Evolutionary conservation across 2,113 vertebrate genomes (phyloP).

Genomic region (Muntiacus muntjak): DNA sequence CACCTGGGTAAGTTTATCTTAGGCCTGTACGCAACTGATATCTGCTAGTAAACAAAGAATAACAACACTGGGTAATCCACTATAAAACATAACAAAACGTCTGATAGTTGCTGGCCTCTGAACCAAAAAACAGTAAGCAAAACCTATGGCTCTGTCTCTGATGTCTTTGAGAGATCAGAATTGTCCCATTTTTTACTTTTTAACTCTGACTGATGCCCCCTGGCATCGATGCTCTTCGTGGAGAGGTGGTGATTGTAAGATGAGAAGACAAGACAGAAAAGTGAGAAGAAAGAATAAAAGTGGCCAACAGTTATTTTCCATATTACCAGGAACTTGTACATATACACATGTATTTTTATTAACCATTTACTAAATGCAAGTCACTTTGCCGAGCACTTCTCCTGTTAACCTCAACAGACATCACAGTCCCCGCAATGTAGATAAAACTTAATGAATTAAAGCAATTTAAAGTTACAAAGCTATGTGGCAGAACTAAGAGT

Average conservation of each 20-base stretch:
- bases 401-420: neutral
- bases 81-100: neutral
- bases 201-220: neutral
- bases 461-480: neutral
- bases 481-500: neutral
- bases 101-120: neutral
- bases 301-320: neutral
- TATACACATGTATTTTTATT: neutral
- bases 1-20: neutral
- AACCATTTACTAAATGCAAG: neutral
- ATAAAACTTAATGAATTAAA: slow-evolving; percentile 4
- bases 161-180: neutral
- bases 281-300: neutral
- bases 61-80: neutral
- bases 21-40: neutral
- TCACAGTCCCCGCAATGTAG: neutral
- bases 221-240: neutral
- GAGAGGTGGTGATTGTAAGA: neutral
- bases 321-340: neutral
- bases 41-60: neutral
- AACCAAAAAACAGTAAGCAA: neutral
- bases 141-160: neutral
- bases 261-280: slow-evolving; percentile 12
- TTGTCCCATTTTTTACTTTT: neutral
- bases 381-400: neutral